These are phyloP conservation scores for Folsomia candida DNA, from an alignment of 2,888 invertebrate genomes.

Conservation along the genomic window DNA sequence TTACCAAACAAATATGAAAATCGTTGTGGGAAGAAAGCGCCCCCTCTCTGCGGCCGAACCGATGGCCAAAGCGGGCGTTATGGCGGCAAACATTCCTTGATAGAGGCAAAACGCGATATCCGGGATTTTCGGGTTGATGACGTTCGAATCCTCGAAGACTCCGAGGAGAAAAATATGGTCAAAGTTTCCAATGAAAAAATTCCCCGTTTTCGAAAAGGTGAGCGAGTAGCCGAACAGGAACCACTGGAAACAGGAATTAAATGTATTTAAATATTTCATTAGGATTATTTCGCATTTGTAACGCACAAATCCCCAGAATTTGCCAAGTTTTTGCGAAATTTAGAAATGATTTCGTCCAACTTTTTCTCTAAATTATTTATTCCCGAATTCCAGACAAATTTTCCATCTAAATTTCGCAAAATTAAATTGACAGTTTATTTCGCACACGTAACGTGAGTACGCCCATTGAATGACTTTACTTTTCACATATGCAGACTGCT, in stretches of 20 bases:
- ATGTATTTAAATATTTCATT: not conserved
- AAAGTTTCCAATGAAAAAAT: slow-evolving; percentile 31
- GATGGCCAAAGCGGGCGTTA: slow-evolving; percentile 44
- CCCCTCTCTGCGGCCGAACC: slow-evolving; percentile 44
- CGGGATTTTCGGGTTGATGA: slow-evolving; percentile 30
- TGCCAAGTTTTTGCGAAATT: too few species aligned
- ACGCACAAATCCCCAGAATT: too few species aligned
- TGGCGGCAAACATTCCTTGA: slow-evolving; percentile 44
- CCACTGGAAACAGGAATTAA: slow-evolving; percentile 38
- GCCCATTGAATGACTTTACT: too few species aligned
- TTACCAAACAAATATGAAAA: slow-evolving; percentile 47
- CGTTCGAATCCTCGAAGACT: slow-evolving; percentile 22
- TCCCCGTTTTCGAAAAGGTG: slow-evolving; percentile 30
- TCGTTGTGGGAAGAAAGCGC: slow-evolving; percentile 36
- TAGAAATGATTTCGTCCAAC: too few species aligned
- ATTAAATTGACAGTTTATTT: too few species aligned
- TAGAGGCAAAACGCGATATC: slow-evolving; percentile 42
- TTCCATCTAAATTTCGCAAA: too few species aligned
- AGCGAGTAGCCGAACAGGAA: slow-evolving; percentile 43
- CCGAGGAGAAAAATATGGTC: slow-evolving; percentile 33
- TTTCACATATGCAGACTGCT: too few species aligned
- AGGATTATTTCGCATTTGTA: not conserved
- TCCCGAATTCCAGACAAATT: too few species aligned
- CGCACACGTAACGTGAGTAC: too few species aligned
- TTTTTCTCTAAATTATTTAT: too few species aligned